Evolutionary conservation across 2,888 invertebrate genomes (phyloP), one percentile per base, ranked within the genome.

Genomic region (Dicyrtomina minuta): DNA sequence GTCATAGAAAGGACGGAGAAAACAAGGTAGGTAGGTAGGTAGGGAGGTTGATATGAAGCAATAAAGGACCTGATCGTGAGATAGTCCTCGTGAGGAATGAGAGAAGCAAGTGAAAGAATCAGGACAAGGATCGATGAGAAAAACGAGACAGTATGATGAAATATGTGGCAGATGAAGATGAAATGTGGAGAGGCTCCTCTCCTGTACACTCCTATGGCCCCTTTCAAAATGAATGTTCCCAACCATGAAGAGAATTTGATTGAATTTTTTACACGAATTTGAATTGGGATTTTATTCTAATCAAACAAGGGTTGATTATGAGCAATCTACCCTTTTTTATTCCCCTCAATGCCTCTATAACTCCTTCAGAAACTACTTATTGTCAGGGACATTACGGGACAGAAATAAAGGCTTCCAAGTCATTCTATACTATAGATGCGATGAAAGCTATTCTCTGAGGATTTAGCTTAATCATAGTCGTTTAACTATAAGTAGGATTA

Each of bases 181-280:
- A 12, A 43, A 12, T 13, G 10, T 43, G 43, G 43, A 43, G 43
- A 43, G 13, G 43, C 43, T 43, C 13, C 10, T 43, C 8, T 43
- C 13, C 51, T 24, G 24, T 20, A 12, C 51, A n/a, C 24, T 51
- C n/a, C 51, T 20, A 20, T 51, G 22, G 22, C 27, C 15, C 24
- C 55, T 22, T 12, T 55, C 26, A 15, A 27, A 3, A 66, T 43
- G 39, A 41, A 70, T 58, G 58, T 60, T 56, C 8, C 26, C 27
- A 49, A 62, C 44, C 66, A 66, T 66, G 62, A 62, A 69, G 62
- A 58, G 62, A 66, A 69, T 69, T 66, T 72, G 72, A 72, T 72
- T 72, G 72, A 72, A 69, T 72, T 72, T 72, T 55, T 68, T 65
- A 60, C 43, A 66, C 58, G 58, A 62, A 70, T 70, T 67, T 67